phyloP scores from a whole-genome alignment of 2,888 invertebrate species.

The Lymantria monacha region DNA sequence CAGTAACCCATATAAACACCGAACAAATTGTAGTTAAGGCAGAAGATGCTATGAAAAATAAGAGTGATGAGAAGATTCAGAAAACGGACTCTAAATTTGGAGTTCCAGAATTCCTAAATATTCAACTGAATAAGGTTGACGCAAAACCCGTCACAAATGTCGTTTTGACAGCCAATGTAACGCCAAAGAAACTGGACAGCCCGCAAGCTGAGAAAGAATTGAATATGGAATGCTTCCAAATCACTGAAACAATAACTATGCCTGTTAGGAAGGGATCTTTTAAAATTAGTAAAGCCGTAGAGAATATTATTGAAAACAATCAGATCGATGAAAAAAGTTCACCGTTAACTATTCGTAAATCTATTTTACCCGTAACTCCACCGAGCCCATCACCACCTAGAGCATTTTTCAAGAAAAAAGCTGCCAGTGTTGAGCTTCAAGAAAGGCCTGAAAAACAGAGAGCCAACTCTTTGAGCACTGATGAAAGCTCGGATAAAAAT shows the following conservation, averaged over 20 bases:
- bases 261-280: conserved; percentile 50
- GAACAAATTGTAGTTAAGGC: conserved; percentile 57
- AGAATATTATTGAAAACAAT: conserved; percentile 44
- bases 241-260: conserved; percentile 48
- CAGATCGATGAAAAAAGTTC: conserved; percentile 50
- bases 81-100: conserved; percentile 53
- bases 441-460: conserved; percentile 69
- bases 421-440: conserved; percentile 78
- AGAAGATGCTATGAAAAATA: conserved; percentile 54
- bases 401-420: conserved; percentile 78
- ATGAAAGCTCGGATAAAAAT: conserved; percentile 71
- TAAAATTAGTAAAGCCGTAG: conserved; percentile 45
- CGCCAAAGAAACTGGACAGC: conserved; percentile 73
- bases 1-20: conserved; percentile 82
- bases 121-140: conserved; percentile 87
- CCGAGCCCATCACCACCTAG: conserved; percentile 71
- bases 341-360: conserved; percentile 44
- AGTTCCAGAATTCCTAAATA: conserved; percentile 86
- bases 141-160: conserved; percentile 83
- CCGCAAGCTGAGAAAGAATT: conserved; percentile 57
- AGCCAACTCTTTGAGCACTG: conserved; percentile 67
- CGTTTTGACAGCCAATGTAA: conserved; percentile 84
- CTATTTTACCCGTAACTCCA: conserved; percentile 43
- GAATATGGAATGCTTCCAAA: conserved; percentile 43
- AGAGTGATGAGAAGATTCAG: conserved; percentile 65